phyloP scores from a whole-genome alignment of 1,140 invertebrate species.

The Adoxophyes honmai region DNA sequence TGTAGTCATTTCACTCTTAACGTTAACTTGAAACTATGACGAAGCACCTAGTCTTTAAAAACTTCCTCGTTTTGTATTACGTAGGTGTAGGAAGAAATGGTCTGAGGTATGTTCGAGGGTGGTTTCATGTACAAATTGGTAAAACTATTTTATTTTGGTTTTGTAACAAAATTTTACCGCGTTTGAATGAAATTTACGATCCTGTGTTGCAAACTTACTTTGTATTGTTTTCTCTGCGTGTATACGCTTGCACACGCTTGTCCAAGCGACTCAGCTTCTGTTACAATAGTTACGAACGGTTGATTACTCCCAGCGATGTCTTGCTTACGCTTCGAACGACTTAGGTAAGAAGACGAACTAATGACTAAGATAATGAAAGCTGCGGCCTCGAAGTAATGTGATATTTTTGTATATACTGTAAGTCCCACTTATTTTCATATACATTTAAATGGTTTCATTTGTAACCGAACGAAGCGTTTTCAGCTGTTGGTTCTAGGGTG shows the following conservation, averaged over 20 bases:
- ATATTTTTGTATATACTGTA: conserved; percentile 78
- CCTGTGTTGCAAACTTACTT: conserved; percentile 3
- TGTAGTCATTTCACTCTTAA: conserved; percentile 39
- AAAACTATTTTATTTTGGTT: not conserved
- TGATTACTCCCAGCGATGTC: conserved; percentile 49
- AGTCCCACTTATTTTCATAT: conserved; percentile 76
- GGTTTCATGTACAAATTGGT: conserved; percentile 26
- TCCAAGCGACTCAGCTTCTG: conserved; percentile 24
- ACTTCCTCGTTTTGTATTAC: conserved; percentile 33
- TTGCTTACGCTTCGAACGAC: conserved; percentile 66
- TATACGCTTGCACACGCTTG: conserved; percentile 27
- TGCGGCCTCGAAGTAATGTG: conserved; percentile 77
- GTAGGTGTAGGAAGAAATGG: conserved; percentile 24
- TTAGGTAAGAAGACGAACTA: conserved; percentile 71
- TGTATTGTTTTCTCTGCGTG: conserved; percentile 2
- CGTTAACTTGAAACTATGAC: conserved; percentile 24
- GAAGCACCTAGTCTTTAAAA: conserved; percentile 37
- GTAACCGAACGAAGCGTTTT: conserved; percentile 60
- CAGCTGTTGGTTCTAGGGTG: conserved; percentile 47
- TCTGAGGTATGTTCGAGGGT: conserved; percentile 22
- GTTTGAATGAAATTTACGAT: conserved; percentile 12
- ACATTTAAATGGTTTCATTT: conserved; percentile 76
- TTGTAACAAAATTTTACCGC: conserved; percentile 3
- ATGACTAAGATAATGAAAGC: conserved; percentile 72
- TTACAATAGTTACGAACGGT: conserved; percentile 17